A percentile compares a stretch with the other conserved stretches of the same genome.
These are phyloP conservation scores for Coregonus clupeaformis DNA, from an alignment of 2,113 vertebrate genomes.

Conservation along the genomic window DNA sequence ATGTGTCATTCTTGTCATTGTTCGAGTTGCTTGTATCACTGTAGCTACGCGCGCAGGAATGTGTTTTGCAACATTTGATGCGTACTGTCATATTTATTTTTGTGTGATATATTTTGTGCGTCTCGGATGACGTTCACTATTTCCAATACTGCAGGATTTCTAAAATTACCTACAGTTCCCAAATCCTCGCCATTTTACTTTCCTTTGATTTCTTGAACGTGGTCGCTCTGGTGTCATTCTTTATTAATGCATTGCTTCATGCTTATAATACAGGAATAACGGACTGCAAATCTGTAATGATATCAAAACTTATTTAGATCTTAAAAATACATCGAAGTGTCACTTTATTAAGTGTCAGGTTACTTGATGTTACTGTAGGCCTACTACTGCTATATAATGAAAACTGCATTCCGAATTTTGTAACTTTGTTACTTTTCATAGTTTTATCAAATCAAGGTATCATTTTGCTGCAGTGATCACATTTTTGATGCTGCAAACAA, in stretches of 20 bases:
- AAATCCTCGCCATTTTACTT: slow-evolving; percentile 75
- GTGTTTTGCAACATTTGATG: slow-evolving; percentile 6
- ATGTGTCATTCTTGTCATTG: slow-evolving; percentile 31
- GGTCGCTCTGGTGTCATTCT: slow-evolving; percentile 55
- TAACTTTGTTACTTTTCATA: slow-evolving; percentile 4
- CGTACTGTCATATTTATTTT: slow-evolving; percentile 24
- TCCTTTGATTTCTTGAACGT: slow-evolving; percentile 62
- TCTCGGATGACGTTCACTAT: slow-evolving; percentile 54
- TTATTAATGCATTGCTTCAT: slow-evolving; percentile 26
- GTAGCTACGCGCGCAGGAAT: slow-evolving; percentile 11
- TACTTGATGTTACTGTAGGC: background rate
- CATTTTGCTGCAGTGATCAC: slow-evolving; percentile 8
- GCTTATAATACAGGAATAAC: slow-evolving; percentile 1
- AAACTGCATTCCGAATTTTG: slow-evolving; percentile 34
- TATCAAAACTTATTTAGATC: slow-evolving; percentile 48
- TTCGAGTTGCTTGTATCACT: slow-evolving; percentile 10
- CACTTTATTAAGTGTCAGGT: slow-evolving; percentile 42
- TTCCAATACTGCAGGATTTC: slow-evolving; percentile 55
- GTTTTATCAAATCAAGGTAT: background rate
- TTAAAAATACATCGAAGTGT: slow-evolving; percentile 44
- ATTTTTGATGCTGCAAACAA: slow-evolving; percentile 19
- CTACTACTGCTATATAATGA: background rate
- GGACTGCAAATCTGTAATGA: background rate
- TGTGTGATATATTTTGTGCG: slow-evolving; percentile 25
- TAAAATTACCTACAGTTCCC: slow-evolving; percentile 63